phyloP scores from a whole-genome alignment of 2,888 invertebrate genomes.

The Smittia aterrima region DNA sequence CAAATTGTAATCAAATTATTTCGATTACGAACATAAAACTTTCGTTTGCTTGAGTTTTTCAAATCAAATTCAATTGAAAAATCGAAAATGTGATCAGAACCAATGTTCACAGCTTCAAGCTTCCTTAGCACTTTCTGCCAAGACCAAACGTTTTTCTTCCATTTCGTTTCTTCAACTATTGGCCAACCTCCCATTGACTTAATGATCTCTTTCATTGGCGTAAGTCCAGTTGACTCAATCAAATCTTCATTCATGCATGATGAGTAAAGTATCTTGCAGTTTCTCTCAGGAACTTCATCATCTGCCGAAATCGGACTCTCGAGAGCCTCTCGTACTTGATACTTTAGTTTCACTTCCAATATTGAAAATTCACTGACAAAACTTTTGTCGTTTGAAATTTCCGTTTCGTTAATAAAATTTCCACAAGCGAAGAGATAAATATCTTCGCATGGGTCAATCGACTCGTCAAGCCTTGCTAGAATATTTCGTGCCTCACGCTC shows the following conservation, averaged over 20 bases:
- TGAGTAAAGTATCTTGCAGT: conserved; percentile 80
- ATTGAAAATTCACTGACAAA: conserved; percentile 73
- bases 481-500: conserved; percentile 61
- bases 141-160: conserved; percentile 58
- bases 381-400: conserved; percentile 71
- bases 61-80: conserved; percentile 65
- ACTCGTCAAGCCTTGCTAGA: conserved; percentile 67
- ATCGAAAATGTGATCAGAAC: conserved; percentile 47
- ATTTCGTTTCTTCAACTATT: conserved; percentile 71
- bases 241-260: conserved; percentile 84
- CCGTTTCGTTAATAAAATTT: conserved; percentile 63
- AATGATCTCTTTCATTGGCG: conserved; percentile 70
- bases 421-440: conserved; percentile 77
- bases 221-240: conserved; percentile 75
- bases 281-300: conserved; percentile 68
- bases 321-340: conserved; percentile 68
- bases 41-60: conserved; percentile 79
- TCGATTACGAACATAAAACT: conserved; percentile 71
- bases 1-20: conserved; percentile 47
- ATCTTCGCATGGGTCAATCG: conserved; percentile 73
- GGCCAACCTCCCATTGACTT: conserved; percentile 91
- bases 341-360: conserved; percentile 72
- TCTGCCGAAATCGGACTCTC: conserved; percentile 62
- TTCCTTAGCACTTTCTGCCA: background rate
- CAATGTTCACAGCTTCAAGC: conserved; percentile 42